Evolutionary conservation across 1,140 invertebrate species (phyloP), one percentile per base, ranked within the genome.

Genomic region (Drosophila kanapiae): DNA sequence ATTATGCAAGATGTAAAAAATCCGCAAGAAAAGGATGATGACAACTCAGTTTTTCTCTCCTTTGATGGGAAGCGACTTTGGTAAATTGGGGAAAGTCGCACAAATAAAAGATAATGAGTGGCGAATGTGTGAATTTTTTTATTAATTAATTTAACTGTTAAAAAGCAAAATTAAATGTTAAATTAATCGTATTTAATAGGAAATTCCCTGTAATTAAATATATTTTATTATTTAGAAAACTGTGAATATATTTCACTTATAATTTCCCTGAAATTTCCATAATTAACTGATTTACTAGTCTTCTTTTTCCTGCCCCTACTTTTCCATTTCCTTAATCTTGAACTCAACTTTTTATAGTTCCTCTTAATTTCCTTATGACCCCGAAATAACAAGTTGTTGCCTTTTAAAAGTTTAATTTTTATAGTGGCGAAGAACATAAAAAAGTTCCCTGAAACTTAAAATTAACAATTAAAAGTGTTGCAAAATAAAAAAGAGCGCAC

Each of bases 1-100:
- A 71, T 74, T 74, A 74, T 74, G 70, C 45, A 74, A 74, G 67
- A 42, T 14, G 6, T 29, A 9, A 48, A 48, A 13, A 45, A 37
- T 49, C 35, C 13, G 9, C 42, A 74, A 13, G 42, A 57, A 56
- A 33, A 58, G 65, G 51, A 43, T 49, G 51, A 72, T 49, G 69
- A 59, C 65, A 70, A 42, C 37, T 33, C 67, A 18, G 64, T 38
- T 6, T 3, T 33, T 31, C 8, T 1, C 3, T 10, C 23, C 13
- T 37, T 37, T 13, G 10, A 11, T 2, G 33, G 49, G 49, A 57
- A 67, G 16, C 31, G 27, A n/a, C 6, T 37, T 27, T 29, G 10
- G 23, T 7, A 14, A 37, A 43, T 40, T 5, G 38, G 14, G 5
- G 65, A 69, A 70, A 68, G 62, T 37, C 16, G 27, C 4, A 14